Evolutionary conservation across 2,888 invertebrate species (phyloP).

Genomic region (Catonia carolina): DNA sequence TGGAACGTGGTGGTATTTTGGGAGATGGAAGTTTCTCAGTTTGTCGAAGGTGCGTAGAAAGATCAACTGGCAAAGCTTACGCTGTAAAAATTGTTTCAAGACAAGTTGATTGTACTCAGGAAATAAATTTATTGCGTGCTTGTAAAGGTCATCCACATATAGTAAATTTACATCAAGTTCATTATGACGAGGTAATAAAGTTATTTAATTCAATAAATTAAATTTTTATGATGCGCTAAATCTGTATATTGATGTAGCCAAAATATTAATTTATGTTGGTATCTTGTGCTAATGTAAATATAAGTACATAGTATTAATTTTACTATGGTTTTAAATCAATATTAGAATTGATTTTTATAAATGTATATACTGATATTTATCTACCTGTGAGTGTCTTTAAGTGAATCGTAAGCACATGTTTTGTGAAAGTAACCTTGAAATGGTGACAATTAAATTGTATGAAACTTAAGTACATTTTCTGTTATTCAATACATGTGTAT

Average conservation of each 20-base stretch:
- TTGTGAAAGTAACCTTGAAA: too few relatives aligned
- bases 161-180: conserved; percentile 74
- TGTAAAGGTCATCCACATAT: conserved; percentile 89
- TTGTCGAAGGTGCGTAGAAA: conserved; percentile 71
- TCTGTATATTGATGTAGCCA: conserved; percentile 6
- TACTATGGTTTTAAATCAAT: too few relatives aligned
- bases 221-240: background rate
- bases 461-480: too few relatives aligned
- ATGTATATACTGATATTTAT: too few relatives aligned
- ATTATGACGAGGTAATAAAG: conserved; percentile 61
- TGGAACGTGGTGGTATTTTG: conserved; percentile 56
- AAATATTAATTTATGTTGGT: background rate
- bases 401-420: too few relatives aligned
- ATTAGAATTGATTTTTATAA: too few relatives aligned
- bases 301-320: background rate
- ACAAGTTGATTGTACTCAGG: conserved; percentile 59
- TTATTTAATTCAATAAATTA: conserved; percentile 10
- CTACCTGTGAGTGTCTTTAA: too few relatives aligned
- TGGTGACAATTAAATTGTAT: too few relatives aligned
- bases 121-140: conserved; percentile 67
- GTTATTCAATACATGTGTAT: too few relatives aligned
- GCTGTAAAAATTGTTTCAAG: conserved; percentile 82
- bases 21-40: conserved; percentile 89
- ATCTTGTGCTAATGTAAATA: background rate
- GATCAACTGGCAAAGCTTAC: conserved; percentile 64